Percentiles rank a stretch among this genome's conserved stretches.
Evolutionary conservation across 2,888 invertebrate species (phyloP).

Genomic region (Ptilodon capucinus): DNA sequence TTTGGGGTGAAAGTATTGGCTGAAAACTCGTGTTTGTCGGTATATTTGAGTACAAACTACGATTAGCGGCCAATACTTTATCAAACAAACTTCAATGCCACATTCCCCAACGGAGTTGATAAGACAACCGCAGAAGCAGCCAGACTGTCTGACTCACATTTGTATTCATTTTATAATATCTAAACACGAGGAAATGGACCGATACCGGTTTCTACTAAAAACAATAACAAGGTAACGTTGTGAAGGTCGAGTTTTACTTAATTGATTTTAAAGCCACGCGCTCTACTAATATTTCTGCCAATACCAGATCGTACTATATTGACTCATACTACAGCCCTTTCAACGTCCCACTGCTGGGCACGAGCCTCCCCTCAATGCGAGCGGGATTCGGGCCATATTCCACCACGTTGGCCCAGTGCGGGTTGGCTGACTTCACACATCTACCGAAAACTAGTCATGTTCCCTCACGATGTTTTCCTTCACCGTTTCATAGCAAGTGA

Average conservation of each 20-base stretch:
- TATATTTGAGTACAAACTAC: neutral
- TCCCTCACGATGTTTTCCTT: too few relatives aligned
- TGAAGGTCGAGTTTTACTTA: slow-evolving; percentile 19
- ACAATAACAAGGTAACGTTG: slow-evolving; percentile 21
- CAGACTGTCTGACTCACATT: slow-evolving; percentile 29
- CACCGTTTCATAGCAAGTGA: too few relatives aligned
- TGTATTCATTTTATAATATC: slow-evolving; percentile 21
- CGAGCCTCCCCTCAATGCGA: too few relatives aligned
- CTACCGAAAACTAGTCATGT: too few relatives aligned
- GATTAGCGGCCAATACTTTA: slow-evolving; percentile 14
- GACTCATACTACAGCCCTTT: too few relatives aligned
- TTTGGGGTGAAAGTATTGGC: too few relatives aligned
- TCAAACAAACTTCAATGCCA: slow-evolving; percentile 18
- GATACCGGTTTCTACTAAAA: slow-evolving; percentile 22
- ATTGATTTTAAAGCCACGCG: neutral
- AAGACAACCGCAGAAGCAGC: slow-evolving; percentile 24
- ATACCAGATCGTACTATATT: too few relatives aligned
- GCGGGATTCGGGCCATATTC: too few relatives aligned
- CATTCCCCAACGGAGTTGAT: slow-evolving; percentile 28
- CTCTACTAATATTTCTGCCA: too few relatives aligned
- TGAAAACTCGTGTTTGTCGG: neutral
- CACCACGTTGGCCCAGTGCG: too few relatives aligned
- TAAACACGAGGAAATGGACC: slow-evolving; percentile 29
- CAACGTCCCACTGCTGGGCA: too few relatives aligned
- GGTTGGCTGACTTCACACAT: too few relatives aligned